Conservation (phyloP, 1,140 invertebrate species). For the Eumeta japonica region DNA sequence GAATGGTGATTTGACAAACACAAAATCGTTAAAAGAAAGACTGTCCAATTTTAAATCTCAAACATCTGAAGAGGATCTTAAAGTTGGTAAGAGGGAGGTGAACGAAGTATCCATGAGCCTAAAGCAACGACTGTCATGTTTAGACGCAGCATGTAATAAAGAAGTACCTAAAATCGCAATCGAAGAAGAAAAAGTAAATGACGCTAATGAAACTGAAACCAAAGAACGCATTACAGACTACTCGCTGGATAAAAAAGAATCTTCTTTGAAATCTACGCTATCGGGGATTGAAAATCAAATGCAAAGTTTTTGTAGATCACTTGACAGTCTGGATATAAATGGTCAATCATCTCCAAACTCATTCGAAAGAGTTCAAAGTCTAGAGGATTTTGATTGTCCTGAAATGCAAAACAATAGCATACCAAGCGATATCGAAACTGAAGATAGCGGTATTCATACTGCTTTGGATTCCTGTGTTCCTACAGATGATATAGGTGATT, state of each 20-base stretch:
- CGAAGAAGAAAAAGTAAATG: conserved; percentile 36
- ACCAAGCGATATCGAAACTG: conserved; percentile 68
- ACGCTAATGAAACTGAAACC: conserved; percentile 28
- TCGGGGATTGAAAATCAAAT: conserved; percentile 48
- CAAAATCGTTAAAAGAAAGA: conserved; percentile 57
- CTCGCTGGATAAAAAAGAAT: conserved; percentile 25
- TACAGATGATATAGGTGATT: conserved; percentile 67
- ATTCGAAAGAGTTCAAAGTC: conserved; percentile 67
- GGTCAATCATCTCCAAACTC: conserved; percentile 55
- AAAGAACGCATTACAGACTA: conserved; percentile 26
- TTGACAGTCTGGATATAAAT: conserved; percentile 65
- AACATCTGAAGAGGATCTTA: conserved; percentile 50
- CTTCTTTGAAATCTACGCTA: conserved; percentile 39
- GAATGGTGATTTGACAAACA: conserved; percentile 53
- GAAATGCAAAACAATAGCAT: conserved; percentile 53
- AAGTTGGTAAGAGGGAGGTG: conserved; percentile 37
- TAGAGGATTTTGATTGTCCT: conserved; percentile 62
- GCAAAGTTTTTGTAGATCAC: conserved; percentile 62
- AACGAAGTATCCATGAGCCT: conserved; percentile 57
- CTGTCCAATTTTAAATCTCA: conserved; percentile 60
- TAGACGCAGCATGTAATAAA: conserved; percentile 56
- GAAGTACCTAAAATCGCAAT: conserved; percentile 51
- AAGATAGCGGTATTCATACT: conserved; percentile 81
- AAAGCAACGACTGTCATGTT: conserved; percentile 59
- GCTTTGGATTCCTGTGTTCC: conserved; percentile 75